Evolutionary conservation across 2,797 vertebrate species (phyloP).

Genomic region (Coreius guichenoti): DNA sequence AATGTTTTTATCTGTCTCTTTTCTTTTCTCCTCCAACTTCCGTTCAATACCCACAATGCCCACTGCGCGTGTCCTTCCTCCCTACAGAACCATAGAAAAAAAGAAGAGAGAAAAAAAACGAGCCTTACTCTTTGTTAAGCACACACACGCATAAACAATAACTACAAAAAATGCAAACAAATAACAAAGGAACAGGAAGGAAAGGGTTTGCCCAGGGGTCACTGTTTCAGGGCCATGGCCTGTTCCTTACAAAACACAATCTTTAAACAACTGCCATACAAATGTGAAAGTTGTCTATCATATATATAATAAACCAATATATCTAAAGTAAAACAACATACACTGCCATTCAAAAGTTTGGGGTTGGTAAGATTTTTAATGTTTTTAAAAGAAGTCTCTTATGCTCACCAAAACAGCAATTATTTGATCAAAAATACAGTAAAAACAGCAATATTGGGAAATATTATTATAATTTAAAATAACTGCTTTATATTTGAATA

Average conservation of each 20-base stretch:
- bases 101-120: constrained; percentile 55
- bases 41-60: constrained; percentile 98
- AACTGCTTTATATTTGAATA: background rate
- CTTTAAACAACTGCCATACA: constrained; percentile 4
- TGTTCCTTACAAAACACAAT: constrained; percentile 5
- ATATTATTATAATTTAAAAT: background rate
- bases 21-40: constrained; percentile 97
- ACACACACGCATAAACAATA: constrained; percentile 10
- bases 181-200: constrained; percentile 51
- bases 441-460: background rate
- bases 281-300: background rate
- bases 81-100: constrained; percentile 70
- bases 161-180: constrained; percentile 35
- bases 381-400: background rate
- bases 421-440: background rate
- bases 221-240: background rate
- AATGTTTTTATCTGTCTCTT: constrained; percentile 99
- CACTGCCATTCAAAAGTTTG: background rate
- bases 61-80: constrained; percentile 94
- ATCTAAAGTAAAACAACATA: background rate
- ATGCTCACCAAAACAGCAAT: background rate
- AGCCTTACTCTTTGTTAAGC: constrained; percentile 42
- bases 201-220: constrained; percentile 50
- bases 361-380: background rate
- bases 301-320: background rate